phyloP scores from a whole-genome alignment of 2,113 vertebrate genomes.

The Bothrops jararaca region DNA sequence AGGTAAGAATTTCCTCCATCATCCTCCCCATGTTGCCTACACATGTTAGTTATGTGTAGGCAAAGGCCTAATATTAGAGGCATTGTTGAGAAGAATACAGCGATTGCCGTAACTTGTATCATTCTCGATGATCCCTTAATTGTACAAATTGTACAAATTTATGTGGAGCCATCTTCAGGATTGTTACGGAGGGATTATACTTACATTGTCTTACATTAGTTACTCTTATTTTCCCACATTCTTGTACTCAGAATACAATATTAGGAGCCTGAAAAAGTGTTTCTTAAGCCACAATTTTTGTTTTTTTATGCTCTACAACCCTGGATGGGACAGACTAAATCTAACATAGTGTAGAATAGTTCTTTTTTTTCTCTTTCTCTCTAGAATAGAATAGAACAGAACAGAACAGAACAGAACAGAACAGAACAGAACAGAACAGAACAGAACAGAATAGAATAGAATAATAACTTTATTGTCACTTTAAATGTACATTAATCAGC shows the following conservation, averaged over 20 bases:
- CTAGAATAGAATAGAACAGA: too few relatives aligned
- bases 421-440: too few relatives aligned
- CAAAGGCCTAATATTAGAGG: background rate
- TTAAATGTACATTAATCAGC: background rate
- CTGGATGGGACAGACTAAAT: background rate
- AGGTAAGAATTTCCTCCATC: background rate
- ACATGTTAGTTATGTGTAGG: background rate
- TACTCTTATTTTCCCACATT: background rate
- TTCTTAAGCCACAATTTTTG: background rate
- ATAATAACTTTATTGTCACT: background rate
- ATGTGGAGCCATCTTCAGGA: background rate
- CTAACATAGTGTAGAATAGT: background rate
- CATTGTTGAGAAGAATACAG: background rate
- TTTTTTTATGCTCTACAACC: background rate
- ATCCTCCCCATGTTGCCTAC: background rate
- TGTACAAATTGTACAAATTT: background rate
- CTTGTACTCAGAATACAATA: background rate
- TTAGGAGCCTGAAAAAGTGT: background rate
- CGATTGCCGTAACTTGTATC: background rate
- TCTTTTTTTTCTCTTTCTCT: background rate
- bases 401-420: too few relatives aligned
- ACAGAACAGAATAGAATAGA: too few relatives aligned
- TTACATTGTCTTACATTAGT: background rate
- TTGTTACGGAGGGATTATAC: background rate
- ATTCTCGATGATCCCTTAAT: background rate